Evolutionary conservation across 2,797 vertebrate genomes (phyloP).

Genomic region (Coranthus polyacanthus): DNA sequence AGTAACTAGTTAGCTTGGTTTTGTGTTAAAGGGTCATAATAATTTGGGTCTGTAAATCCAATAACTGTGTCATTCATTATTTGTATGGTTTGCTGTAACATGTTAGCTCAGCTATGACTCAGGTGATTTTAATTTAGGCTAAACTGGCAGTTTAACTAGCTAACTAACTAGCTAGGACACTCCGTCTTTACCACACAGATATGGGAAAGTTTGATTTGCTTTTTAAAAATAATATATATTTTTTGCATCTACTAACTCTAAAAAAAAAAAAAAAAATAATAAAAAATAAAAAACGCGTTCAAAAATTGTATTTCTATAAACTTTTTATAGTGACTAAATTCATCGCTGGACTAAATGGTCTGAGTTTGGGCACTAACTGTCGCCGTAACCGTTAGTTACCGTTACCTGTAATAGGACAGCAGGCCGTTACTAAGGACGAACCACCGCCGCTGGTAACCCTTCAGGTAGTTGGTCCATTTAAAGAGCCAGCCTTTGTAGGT

Average conservation of each 20-base stretch:
- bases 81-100: neutral
- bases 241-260: too few relatives aligned
- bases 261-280: too few relatives aligned
- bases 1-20: too few relatives aligned
- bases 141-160: too few relatives aligned
- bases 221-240: neutral
- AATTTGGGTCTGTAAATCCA: too few relatives aligned
- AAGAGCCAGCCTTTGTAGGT: conserved; percentile 92
- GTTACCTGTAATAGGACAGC: conserved; percentile 87
- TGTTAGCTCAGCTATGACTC: conserved; percentile 21
- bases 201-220: conserved; percentile 40
- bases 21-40: too few relatives aligned
- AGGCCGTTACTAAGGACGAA: conserved; percentile 88
- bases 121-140: conserved; percentile 6
- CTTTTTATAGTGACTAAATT: too few relatives aligned
- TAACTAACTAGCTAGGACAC: neutral
- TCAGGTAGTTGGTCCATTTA: conserved; percentile 98
- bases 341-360: too few relatives aligned
- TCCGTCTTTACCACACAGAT: conserved; percentile 2
- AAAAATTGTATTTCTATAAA: too few relatives aligned
- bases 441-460: conserved; percentile 94
- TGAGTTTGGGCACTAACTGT: too few relatives aligned
- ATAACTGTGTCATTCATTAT: too few relatives aligned
- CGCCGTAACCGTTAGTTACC: neutral
- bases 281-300: too few relatives aligned